Evolutionary conservation across 2,797 vertebrate genomes (phyloP), one percentile per base, ranked within the genome.

Genomic region (Cuniculus paca): DNA sequence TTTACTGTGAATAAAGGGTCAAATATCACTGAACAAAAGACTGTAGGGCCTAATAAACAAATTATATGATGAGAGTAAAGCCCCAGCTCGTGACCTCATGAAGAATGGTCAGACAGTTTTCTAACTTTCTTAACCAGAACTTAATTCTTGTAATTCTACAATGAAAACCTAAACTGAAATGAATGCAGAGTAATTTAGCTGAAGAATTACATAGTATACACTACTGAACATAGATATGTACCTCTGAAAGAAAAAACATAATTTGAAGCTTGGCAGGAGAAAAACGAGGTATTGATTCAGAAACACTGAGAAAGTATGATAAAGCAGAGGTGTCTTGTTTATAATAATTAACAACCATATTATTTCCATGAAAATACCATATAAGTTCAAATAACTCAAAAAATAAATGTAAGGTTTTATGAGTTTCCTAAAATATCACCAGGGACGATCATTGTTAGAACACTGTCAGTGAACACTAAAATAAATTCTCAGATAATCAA

Each of bases 1-100:
- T 98, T 96, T 98, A 98, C 98, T 98, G 96, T 98, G 95, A 98
- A 98, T 98, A 98, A 99, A 98, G 98, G 4, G 28, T 97, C 94
- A 90, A 97, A 91, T 94, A 82, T 98, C 90, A 93, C 86, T 42
- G 45, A 96, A 92, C 24, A 72, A 42, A 72, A 72, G 20, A 48
- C 13, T 48, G 14, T 8, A 3, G 13, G 72, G 26, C 26, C 13
- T 48, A 17, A 3, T 28, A 2, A 6, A 36, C 6, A 26, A 70
- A 24, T 24, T 48, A 31, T 1, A 11, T 60, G 1, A 60, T 13
- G 5, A 72, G 5, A 11, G 3, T 34, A 6, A 34, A 70, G 1
- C 10, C 12, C 19, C 26, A 5, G 8, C 24, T 4, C 50, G 16
- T 68, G 9, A 1, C 26, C 39, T 83, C 36, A 31, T 24, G 20